phyloP scores from a whole-genome alignment of 2,797 vertebrate genomes.

The Sphenodon punctatus region DNA sequence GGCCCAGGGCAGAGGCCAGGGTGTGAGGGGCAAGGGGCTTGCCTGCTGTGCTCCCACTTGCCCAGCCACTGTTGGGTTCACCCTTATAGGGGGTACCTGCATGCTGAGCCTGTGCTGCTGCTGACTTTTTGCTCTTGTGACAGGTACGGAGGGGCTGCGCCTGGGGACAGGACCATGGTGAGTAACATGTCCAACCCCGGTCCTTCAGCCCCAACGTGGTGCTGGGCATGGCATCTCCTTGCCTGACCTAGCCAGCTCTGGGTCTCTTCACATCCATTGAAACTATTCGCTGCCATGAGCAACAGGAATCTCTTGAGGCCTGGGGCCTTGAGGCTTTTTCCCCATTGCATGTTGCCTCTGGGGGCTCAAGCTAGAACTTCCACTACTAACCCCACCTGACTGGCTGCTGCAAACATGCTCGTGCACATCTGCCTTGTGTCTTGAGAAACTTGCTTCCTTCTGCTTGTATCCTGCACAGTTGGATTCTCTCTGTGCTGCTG shows the following conservation, averaged over 20 bases:
- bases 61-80: fast-evolving
- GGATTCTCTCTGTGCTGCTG: constrained; percentile 89
- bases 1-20: not conserved
- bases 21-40: not conserved
- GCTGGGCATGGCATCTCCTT: too few relatives aligned
- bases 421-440: not conserved
- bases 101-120: not conserved
- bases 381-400: not conserved
- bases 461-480: constrained; percentile 71
- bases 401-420: not conserved
- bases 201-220: not conserved
- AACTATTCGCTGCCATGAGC: too few relatives aligned
- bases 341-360: too few relatives aligned
- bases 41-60: not conserved
- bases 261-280: not conserved
- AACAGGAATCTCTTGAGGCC: not conserved
- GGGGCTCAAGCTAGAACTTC: not conserved
- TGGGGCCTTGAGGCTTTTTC: not conserved
- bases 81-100: not conserved
- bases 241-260: not conserved
- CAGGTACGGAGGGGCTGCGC: constrained; percentile 90
- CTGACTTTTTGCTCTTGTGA: not conserved
- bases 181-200: constrained; percentile 8
- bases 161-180: constrained; percentile 95
- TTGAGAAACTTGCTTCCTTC: not conserved